Base-by-base conservation (phyloP, 1,140 invertebrate species). In the Drosophila nannoptera region DNA sequence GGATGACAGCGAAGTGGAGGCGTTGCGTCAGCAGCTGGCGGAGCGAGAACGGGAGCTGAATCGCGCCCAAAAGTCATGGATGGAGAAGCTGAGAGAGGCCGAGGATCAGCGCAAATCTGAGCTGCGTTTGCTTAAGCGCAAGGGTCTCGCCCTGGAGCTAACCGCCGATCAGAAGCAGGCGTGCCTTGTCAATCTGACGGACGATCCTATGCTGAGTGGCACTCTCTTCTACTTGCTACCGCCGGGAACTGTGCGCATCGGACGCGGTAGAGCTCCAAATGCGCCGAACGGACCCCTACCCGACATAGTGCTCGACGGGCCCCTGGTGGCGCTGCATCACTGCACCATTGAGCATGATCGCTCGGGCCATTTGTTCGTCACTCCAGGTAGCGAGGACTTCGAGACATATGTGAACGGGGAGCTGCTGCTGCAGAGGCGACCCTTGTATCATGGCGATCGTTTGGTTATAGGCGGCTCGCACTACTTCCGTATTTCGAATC, bases 171-270 rank as follows among this genome's bases (percentile, higher is more conserved):
- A 89, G 40, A 88, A 83, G 22, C 90, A 92, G 50, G 90, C 91
- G 4, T 92, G 92, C 80, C 86, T 94, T 7, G 91, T 95, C 9
- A 94, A 94, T 90, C 90, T 94, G 14, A 91, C 93, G 45, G 92
- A 93, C 42, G 94, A 94, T 90, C 93, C 94, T 5, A 93, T 93
- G 82, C 84, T 94, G n/a, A 93, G 93, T 2, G 93, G 94, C 75
- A 93, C 92, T 5, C 89, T 95, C 56, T 90, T 93, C 64, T 95
- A 94, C 82, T 84, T 93, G 0, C 82, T 95, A 46, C 92, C 91
- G 29, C 80, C 87, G 16, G 92, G 92, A 38, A 69, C 69, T 9
- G 90, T 92, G 4, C 89, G 87, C 12, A 89, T 92, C 11, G 91
- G 92, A 11, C 90, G 89, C 32, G 70, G 73, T 1, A 81, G 71